A percentile compares a stretch with the other conserved stretches of the same genome.
Evolutionary conservation across 2,797 vertebrate species (phyloP).

Genomic region (Manis crassicaudata): DNA sequence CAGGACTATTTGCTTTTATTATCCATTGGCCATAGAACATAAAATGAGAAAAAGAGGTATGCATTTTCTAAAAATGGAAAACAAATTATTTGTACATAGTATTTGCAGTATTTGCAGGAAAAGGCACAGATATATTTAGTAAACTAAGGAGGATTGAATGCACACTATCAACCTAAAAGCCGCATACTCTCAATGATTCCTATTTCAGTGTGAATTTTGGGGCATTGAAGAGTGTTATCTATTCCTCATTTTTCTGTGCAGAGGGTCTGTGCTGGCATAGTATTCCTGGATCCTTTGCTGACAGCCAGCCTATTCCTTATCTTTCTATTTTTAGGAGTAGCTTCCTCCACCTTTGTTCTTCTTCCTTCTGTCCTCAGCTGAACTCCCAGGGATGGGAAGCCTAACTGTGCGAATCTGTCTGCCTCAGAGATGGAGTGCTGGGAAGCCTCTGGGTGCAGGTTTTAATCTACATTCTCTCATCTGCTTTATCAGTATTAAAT

Average conservation of each 20-base stretch:
- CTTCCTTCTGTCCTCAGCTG: not conserved
- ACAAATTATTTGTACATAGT: not conserved
- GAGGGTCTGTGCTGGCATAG: not conserved
- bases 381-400: not conserved
- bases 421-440: not conserved
- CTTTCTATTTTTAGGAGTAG: not conserved
- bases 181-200: not conserved
- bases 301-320: not conserved
- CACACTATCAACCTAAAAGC: not conserved
- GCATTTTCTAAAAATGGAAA: not conserved
- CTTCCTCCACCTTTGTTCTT: not conserved
- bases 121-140: not conserved
- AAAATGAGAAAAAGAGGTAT: not conserved
- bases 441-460: not conserved
- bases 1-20: not conserved
- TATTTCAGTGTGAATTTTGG: not conserved
- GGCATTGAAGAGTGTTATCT: not conserved
- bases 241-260: not conserved
- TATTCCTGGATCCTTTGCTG: not conserved
- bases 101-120: not conserved
- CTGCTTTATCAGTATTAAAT: slow-evolving; percentile 16
- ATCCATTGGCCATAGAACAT: not conserved
- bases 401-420: not conserved
- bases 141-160: not conserved
- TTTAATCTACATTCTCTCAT: slow-evolving; percentile 27